Conservation (phyloP, 30 jellyfish, hydroid and myxozoan species). For the Aurelia sp. region DNA sequence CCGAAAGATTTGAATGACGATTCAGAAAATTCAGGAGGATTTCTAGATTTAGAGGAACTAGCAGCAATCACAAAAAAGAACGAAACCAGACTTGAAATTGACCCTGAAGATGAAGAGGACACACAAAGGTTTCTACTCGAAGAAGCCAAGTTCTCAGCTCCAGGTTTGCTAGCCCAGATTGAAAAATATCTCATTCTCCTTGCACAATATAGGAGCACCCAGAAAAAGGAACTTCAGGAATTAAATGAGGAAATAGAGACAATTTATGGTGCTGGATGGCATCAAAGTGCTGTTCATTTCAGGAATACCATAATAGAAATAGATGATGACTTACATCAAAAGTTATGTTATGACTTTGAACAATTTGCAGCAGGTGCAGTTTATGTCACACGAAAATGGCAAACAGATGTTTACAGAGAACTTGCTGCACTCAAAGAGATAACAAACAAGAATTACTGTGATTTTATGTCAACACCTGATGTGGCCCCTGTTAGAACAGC, state of each 20-base stretch:
- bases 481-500: slow-evolving; percentile 9
- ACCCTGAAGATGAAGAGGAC: slow-evolving; percentile 77
- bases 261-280: slow-evolving; percentile 51
- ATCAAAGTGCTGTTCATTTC: slow-evolving; percentile 10
- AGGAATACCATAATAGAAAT: slow-evolving; percentile 7
- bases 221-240: slow-evolving; percentile 43
- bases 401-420: slow-evolving; percentile 73
- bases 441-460: slow-evolving; percentile 26
- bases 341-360: slow-evolving; percentile 47
- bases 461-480: slow-evolving; percentile 63
- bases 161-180: slow-evolving; percentile 64
- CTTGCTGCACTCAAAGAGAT: slow-evolving; percentile 56
- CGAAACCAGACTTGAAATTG: slow-evolving; percentile 23
- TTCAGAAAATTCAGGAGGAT: slow-evolving; percentile 20
- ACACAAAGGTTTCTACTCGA: slow-evolving; percentile 76
- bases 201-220: not conserved
- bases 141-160: slow-evolving; percentile 89
- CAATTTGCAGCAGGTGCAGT: slow-evolving; percentile 62
- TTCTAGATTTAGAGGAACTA: not conserved
- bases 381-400: slow-evolving; percentile 74
- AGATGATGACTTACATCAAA: slow-evolving; percentile 48
- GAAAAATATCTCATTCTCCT: slow-evolving; percentile 51
- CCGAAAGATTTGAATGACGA: slow-evolving; percentile 9
- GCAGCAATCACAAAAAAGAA: not conserved
- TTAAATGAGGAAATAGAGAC: slow-evolving; percentile 64